A percentile compares a stretch with the other conserved stretches of the same genome.
These are phyloP conservation scores for Gopherus flavomarginatus DNA, from an alignment of 2,113 vertebrate genomes.

Conservation along the genomic window DNA sequence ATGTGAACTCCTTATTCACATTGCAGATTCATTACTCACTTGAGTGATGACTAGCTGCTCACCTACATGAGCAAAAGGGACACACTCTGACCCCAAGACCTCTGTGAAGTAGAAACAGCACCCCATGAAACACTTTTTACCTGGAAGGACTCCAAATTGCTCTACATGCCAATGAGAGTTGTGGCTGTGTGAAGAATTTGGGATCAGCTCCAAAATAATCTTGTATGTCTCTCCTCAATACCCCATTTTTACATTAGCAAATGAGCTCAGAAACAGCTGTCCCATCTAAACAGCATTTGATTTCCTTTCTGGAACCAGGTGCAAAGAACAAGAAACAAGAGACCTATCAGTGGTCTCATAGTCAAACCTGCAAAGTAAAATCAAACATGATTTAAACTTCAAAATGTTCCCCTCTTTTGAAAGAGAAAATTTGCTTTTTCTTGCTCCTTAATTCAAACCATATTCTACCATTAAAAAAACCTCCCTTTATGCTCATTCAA, in stretches of 20 bases:
- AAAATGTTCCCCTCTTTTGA: background rate
- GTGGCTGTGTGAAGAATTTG: fast-evolving
- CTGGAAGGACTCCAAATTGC: background rate
- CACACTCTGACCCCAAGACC: fast-evolving
- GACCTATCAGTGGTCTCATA: background rate
- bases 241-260: fast-evolving
- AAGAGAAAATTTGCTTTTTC: background rate
- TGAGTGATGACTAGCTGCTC: background rate
- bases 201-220: constrained; percentile 2
- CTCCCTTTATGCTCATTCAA: background rate
- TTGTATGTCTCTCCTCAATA: background rate
- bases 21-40: background rate
- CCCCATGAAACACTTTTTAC: background rate
- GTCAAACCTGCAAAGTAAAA: background rate
- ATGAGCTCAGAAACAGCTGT: background rate
- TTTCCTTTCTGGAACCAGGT: background rate
- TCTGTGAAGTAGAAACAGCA: background rate
- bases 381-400: background rate
- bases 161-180: background rate
- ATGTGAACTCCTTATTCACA: background rate
- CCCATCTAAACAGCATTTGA: fast-evolving
- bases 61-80: fast-evolving
- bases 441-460: background rate
- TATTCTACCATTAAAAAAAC: background rate
- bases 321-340: background rate